Conservation (phyloP, 2,113 vertebrate genomes). For the Ictalurus furcatus region DNA sequence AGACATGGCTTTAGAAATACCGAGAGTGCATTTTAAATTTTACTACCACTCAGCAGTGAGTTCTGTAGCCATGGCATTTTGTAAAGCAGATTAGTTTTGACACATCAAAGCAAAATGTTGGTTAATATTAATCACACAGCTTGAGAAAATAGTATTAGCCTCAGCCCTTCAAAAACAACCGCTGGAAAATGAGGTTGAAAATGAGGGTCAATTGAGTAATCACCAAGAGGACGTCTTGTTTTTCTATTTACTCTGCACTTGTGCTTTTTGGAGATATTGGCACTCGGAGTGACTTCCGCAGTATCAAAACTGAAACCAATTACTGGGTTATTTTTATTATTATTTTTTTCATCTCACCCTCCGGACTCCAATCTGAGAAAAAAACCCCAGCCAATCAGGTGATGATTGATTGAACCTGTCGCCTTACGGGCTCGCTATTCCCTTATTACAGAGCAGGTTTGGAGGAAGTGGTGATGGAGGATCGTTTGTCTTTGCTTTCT, state of each 20-base stretch:
- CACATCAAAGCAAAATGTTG: constrained; percentile 29
- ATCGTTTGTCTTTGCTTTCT: constrained; percentile 57
- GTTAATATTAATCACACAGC: constrained; percentile 37
- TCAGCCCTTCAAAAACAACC: constrained; percentile 2
- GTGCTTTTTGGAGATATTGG: constrained; percentile 21
- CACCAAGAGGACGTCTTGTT: constrained; percentile 35
- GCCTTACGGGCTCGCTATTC: constrained; percentile 63
- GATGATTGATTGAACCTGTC: constrained; percentile 68
- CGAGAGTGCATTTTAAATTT: not conserved
- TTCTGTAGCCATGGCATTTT: not conserved
- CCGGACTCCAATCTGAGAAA: constrained; percentile 56
- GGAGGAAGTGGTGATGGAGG: constrained; percentile 11
- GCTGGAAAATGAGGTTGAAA: not conserved
- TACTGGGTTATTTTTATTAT: constrained; percentile 45
- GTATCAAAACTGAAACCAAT: constrained; percentile 53
- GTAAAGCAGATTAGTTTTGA: constrained; percentile 40
- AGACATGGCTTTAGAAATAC: not conserved
- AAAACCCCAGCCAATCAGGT: constrained; percentile 58
- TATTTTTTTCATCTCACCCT: constrained; percentile 51
- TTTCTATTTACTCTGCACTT: constrained; percentile 39
- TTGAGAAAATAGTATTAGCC: constrained; percentile 22
- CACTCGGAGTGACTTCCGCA: constrained; percentile 37
- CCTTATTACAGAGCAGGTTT: constrained; percentile 50
- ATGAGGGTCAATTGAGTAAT: constrained; percentile 25
- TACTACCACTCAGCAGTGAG: not conserved